Evolutionary conservation across 2,888 invertebrate species (phyloP), one percentile per base, ranked within the genome.

Genomic region (Monoplex corrugatus): DNA sequence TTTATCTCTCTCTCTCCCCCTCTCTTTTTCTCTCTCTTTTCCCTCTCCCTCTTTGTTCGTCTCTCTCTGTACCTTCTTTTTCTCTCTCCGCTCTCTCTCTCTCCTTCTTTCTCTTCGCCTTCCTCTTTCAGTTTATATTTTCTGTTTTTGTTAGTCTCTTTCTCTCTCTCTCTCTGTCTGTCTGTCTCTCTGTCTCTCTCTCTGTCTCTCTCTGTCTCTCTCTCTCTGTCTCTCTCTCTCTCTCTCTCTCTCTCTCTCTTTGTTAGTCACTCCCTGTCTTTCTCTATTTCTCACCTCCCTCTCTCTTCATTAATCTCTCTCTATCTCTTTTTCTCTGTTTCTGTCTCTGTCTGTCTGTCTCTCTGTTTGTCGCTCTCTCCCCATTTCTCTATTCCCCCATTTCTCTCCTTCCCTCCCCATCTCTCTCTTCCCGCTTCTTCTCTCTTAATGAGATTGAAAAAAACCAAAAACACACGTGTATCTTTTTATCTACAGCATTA

Each of bases 1-100:
- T 57, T 83, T 43, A 5, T 88, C 68, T 83, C 83, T 83, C 83
- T 83, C 83, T 83, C 63, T 63, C 63, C 45, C 32, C 50, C 80
- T 80, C 45, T 43, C 35, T 38, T 1, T 43, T 40, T 68, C 38
- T 63, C 45, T n/a, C 45, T 32, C 45, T 32, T 23, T 45, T 82
- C 8, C 45, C 28, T 16, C n/a, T 84, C 45, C 44, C 45, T 23
- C 16, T 84, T 57, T 32, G 44, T n/a, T 45, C 44, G 19, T 40
- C 16, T 6, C 16, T 50, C 50, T 10, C 10, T 50, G 50, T 50
- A 10, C 50, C 16, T 19, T 68, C 28, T 68, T n/a, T 68, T n/a
- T 68, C 68, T n/a, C 68, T n/a, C n/a, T 68, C 68, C 50, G 6
- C 50, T 50, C 50, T 68, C 1, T 68, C 68, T 68, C 68, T 83